Conservation (phyloP, 2,797 vertebrate species). For the Paratrypauchen microcephalus region DNA sequence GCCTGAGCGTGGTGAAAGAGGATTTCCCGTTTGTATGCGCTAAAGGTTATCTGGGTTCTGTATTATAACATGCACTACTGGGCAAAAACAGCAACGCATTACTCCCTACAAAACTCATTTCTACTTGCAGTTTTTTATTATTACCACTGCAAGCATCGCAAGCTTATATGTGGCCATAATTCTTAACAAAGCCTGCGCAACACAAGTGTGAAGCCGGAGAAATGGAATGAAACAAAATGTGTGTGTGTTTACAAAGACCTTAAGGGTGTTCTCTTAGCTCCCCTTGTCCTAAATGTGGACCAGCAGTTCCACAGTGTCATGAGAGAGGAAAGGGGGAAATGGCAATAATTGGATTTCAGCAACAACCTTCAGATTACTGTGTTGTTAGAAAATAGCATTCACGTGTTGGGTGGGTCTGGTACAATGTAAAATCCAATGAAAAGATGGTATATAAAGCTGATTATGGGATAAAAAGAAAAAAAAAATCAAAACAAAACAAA, state of each 20-base stretch:
- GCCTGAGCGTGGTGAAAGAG: constrained; percentile 64
- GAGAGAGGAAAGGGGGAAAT: constrained; percentile 28
- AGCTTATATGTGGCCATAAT: constrained; percentile 65
- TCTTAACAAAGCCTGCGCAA: constrained; percentile 53
- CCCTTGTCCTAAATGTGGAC: constrained; percentile 11
- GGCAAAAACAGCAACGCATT: constrained; percentile 63
- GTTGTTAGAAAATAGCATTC: constrained; percentile 33
- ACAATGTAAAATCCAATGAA: constrained; percentile 26
- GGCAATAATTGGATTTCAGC: constrained; percentile 56
- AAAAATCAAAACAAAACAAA: too few species aligned
- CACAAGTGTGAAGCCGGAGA: constrained; percentile 45
- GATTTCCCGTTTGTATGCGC: constrained; percentile 69
- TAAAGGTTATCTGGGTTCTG: constrained; percentile 76
- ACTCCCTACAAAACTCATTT: constrained; percentile 62
- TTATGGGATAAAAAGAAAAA: too few species aligned
- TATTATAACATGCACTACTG: constrained; percentile 65
- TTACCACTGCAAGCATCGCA: constrained; percentile 44
- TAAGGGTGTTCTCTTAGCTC: constrained; percentile 43
- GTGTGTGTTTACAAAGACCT: constrained; percentile 59
- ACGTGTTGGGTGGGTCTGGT: constrained; percentile 33
- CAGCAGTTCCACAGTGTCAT: constrained; percentile 41
- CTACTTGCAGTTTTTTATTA: constrained; percentile 64
- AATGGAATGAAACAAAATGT: constrained; percentile 63
- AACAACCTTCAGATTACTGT: constrained; percentile 52
- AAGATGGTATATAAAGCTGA: constrained; percentile 7